Conservation (phyloP, 2,888 invertebrate genomes). For the Halocaridina rubra region DNA sequence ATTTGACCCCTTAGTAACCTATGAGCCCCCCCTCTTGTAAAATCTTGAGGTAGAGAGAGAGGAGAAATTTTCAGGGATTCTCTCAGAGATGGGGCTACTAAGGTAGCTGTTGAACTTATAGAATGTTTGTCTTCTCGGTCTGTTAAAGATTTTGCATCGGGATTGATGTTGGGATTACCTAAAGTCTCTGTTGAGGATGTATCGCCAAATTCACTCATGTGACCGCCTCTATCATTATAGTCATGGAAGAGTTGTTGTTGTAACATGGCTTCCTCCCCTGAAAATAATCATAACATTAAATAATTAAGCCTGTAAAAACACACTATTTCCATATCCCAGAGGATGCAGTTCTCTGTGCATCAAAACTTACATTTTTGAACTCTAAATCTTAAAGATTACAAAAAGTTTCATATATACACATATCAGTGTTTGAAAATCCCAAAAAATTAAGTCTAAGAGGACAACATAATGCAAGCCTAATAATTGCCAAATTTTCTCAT, state of each 20-base stretch:
- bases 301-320: too few species aligned
- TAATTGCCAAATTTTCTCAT: too few species aligned
- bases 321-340: too few species aligned
- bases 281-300: too few species aligned
- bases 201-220: slow-evolving; percentile 51
- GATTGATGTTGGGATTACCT: slow-evolving; percentile 22
- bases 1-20: slow-evolving; percentile 29
- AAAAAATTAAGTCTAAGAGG: too few species aligned
- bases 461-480: too few species aligned
- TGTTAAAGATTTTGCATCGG: not conserved
- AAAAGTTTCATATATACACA: too few species aligned
- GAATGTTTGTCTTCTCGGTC: slow-evolving; percentile 5
- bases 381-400: too few species aligned
- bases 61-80: slow-evolving; percentile 15
- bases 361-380: too few species aligned
- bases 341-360: too few species aligned
- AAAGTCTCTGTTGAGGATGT: slow-evolving; percentile 56
- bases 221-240: slow-evolving; percentile 44
- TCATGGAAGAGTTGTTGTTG: slow-evolving; percentile 46
- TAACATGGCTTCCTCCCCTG: slow-evolving; percentile 47
- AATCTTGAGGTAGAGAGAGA: slow-evolving; percentile 32
- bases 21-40: slow-evolving; percentile 28
- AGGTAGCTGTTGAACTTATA: slow-evolving; percentile 13
- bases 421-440: too few species aligned
- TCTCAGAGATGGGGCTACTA: not conserved